Evolutionary conservation across 1,140 invertebrate genomes (phyloP).

Genomic region (Euglossa dilemma): DNA sequence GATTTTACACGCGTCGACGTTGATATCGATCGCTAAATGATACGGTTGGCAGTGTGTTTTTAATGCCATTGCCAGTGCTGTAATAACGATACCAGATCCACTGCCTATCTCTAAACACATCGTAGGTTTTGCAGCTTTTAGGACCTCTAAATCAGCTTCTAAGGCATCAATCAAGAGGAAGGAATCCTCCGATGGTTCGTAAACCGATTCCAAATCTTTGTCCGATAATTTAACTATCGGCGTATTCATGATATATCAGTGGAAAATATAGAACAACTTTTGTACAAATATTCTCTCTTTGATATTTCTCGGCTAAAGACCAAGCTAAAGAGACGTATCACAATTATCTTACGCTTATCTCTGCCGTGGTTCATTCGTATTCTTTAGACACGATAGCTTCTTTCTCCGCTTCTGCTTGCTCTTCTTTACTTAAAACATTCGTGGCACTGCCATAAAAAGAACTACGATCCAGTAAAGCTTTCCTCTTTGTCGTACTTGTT

Average conservation of each 20-base stretch:
- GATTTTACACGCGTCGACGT: conserved; percentile 88
- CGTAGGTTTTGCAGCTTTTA: conserved; percentile 84
- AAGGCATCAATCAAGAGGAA: conserved; percentile 97
- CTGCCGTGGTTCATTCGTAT: conserved; percentile 3
- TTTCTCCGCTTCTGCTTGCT: conserved; percentile 23
- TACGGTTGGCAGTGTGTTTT: conserved; percentile 74
- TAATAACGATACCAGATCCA: conserved; percentile 96
- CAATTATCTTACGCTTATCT: background rate
- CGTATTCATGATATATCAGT: conserved; percentile 85
- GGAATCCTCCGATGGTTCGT: conserved; percentile 98
- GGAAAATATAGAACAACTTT: conserved; percentile 14
- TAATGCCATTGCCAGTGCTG: conserved; percentile 90
- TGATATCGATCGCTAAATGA: conserved; percentile 92
- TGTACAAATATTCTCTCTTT: conserved; percentile 17
- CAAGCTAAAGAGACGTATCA: conserved; percentile 9
- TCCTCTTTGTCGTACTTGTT: conserved; percentile 89
- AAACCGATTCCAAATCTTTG: conserved; percentile 86
- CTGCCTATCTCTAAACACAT: conserved; percentile 94
- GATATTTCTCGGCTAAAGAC: background rate
- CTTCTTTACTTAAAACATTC: conserved; percentile 42
- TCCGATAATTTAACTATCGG: conserved; percentile 81
- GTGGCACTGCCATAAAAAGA: conserved; percentile 67
- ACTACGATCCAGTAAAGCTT: conserved; percentile 87
- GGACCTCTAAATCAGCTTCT: conserved; percentile 88
- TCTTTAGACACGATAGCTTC: background rate